These are phyloP conservation scores for Siderastrea radians DNA, from an alignment of 92 coral and sea anemone genomes.

Conservation along the genomic window DNA sequence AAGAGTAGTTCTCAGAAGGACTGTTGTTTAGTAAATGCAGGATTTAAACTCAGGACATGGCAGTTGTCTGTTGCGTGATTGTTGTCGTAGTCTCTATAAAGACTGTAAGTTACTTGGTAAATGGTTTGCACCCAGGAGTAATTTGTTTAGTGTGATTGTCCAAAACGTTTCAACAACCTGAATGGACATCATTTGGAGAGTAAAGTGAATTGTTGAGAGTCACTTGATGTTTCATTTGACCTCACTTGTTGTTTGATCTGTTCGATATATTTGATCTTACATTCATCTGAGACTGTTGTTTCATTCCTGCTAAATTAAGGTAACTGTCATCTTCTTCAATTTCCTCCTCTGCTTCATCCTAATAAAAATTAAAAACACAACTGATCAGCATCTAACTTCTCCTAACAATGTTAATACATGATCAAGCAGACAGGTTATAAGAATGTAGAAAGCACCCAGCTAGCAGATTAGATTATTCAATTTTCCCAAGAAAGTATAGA, in stretches of 20 bases:
- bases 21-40: no score
- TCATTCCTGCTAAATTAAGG: constrained; percentile 94
- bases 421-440: not conserved
- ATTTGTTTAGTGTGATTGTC: no score
- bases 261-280: constrained; percentile 27
- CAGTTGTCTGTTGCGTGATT: no score
- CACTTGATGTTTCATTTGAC: not conserved
- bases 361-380: not conserved
- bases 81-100: no score
- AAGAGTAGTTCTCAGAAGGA: no score
- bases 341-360: constrained; percentile 94
- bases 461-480: no score
- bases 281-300: constrained; percentile 81
- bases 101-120: no score
- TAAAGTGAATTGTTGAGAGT: not conserved
- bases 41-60: no score
- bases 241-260: not conserved
- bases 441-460: not conserved
- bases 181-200: no score
- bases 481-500: no score
- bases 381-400: not conserved
- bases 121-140: no score
- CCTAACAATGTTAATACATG: not conserved
- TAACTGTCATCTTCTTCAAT: constrained; percentile 95
- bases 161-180: no score